Evolutionary conservation across 2,113 vertebrate genomes (phyloP), one percentile per base, ranked within the genome.

Genomic region (Amphiprion ocellaris): DNA sequence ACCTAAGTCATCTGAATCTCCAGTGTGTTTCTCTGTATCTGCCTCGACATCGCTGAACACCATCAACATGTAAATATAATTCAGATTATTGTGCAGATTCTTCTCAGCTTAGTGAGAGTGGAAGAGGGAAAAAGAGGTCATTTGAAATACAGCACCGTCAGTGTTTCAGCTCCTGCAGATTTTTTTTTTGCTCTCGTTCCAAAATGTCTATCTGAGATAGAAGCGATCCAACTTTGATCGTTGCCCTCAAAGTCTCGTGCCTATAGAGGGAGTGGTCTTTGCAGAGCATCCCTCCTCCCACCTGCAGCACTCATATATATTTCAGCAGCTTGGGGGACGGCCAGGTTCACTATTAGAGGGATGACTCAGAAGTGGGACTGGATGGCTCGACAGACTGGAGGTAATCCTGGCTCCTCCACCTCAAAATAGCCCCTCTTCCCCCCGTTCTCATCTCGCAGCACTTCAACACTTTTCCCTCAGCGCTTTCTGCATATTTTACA

Each of bases 241-340:
- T 37, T 0, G 15, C 66, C 37, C 63, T 85, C 58, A 74, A 75
- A 80, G 74, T 80, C 74, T 66, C 4, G n/a, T n/a, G 14, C 69
- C 46, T 69, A 74, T 33, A 41, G 14, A 58, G 66, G 47, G n/a
- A 3, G 55, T 74, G 73, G 56, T 62, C 56, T 73, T 50, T 69
- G 0, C 63, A 49, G 49, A 67, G 63, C 10, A 2, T 15, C 47
- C 58, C 33, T 41, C 63, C 50, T 37, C 17, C 70, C 79, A 79
- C 84, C 87, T 83, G 70, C 76, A 77, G 81, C 26, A 6, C 79
- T 83, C 86, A 86, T 90, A 19, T 79, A 89, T 91, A 65, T 89
- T 90, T 89, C 65, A 92, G 69, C 75, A 71, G 71, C 61, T 85
- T 80, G 82, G 75, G 75, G 81, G 5, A 60, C 74, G 69, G 81